phyloP scores from a whole-genome alignment of 2,797 vertebrate species.

The Rhinoraja longicauda region DNA sequence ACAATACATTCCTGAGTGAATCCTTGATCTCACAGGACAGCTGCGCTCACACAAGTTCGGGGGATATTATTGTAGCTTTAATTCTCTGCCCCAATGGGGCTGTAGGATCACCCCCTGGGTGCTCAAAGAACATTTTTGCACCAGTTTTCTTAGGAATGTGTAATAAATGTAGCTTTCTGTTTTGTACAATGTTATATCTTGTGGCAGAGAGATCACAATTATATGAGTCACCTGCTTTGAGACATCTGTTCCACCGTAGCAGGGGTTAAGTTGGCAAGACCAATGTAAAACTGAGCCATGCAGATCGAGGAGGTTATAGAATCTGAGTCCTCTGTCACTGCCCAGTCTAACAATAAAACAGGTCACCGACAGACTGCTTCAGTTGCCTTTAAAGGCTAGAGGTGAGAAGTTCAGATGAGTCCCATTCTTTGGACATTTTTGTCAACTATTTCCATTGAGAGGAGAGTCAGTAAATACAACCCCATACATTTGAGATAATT shows the following conservation, averaged over 20 bases:
- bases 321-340: neutral
- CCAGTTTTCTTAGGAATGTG: neutral
- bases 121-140: neutral
- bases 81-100: neutral
- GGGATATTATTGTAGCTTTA: neutral
- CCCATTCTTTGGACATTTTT: neutral
- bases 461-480: neutral
- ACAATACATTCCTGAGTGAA: neutral
- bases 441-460: neutral
- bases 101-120: neutral
- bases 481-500: no score
- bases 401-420: neutral
- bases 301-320: neutral
- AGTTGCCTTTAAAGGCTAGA: neutral
- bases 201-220: no score
- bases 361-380: neutral
- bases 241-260: no score
- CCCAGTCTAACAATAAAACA: neutral
- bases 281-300: neutral
- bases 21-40: neutral
- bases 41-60: neutral
- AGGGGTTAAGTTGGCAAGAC: neutral
- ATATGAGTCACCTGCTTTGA: no score
- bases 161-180: neutral
- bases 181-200: neutral